Base-by-base conservation (phyloP, 64 coral and sea anemone genomes). In the Stylophora pistillata region DNA sequence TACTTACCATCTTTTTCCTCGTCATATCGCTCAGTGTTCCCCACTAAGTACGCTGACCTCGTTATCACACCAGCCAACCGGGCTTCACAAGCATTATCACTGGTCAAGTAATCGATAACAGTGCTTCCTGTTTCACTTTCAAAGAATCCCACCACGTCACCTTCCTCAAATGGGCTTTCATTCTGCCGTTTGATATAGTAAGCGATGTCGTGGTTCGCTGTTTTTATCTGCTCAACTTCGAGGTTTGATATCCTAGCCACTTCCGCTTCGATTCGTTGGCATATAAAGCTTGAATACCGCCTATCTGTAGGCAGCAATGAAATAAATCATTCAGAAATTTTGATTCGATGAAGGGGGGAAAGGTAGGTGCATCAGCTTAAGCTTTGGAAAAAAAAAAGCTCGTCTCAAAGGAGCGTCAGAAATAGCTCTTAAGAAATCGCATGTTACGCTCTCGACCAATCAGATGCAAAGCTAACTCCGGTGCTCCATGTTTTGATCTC, bases 71-170 rank as follows among this genome's bases (percentile, higher is more conserved):
- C 95, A 55, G 95, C 95, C 16, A 97, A 52, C 6, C 92, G 60
- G 0, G 95, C 95, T 7, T 88, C 16, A 1, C 61, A 23, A 2
- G 81, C 88, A 41, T 93, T 97, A 13, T 97, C 82, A 27, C 77
- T 89, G 17, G 95, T 97, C 73, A 97, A 27, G 52, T 81, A 87
- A 87, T 97, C 95, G 70, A 97, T 97, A 55, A 86, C 81, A 18
- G 95, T 93, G 53, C 89, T 81, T 58, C 85, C 91, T 5, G 54
- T 84, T 16, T 78, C 17, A 20, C 80, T 77, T 21, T 75, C 95
- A 57, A 97, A 91, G 55, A 97, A 97, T 7, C 86, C 95, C 3
- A 97, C 95, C 1, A 97, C 95, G 55, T 97, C 95, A 37, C 95
- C 95, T 26, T 90, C 86, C 23, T 97, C 95, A 28, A 90, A 90